Base-by-base conservation (phyloP, 2,888 invertebrate species). In the Sericinus montela region DNA sequence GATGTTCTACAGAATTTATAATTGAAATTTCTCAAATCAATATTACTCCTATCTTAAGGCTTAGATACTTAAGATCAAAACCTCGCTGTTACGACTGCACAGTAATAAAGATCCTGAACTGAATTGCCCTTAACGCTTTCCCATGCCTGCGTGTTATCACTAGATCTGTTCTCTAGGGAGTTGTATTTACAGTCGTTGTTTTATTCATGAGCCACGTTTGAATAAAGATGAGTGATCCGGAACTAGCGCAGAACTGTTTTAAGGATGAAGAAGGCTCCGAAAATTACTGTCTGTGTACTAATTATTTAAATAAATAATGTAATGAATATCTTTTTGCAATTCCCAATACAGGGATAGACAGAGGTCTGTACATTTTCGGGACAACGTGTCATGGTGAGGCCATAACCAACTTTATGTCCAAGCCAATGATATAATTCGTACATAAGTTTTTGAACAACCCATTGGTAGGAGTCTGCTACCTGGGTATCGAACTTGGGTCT, bases 191-290 rank as follows among this genome's bases (percentile, higher is more conserved):
- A 68, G 67, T 64, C 67, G 63, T 75, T 80, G 76, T 74, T 75
- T 80, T 82, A 84, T 86, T 84, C 83, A 84, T 85, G 82, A 79
- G 75, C 66, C 62, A 57, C 55, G 64, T 72, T 72, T 84, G 84
- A 85, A 84, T 86, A 84, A 80, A 82, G 80, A 85, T 85, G 82
- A 82, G 77, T 64, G 67, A 77, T 63, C 54, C 57, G 52, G 65
- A 57, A 55, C 57, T 65, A 62, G 65, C 61, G 60, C 58, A 61
- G 63, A 65, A 66, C 69, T 69, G 65, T 65, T 71, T 71, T 68
- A 62, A 55, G 71, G 7, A 25, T 8, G 25, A 25, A 25, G 25
- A 25, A 25, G 25, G 8, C 25, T 25, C 25, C 25, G 25, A 25
- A 25, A 25, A 19, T 5, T 3, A 19, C 19, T 19, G 19, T 19